Conservation (phyloP, 2,888 invertebrate species). For the Dryobota labecula region DNA sequence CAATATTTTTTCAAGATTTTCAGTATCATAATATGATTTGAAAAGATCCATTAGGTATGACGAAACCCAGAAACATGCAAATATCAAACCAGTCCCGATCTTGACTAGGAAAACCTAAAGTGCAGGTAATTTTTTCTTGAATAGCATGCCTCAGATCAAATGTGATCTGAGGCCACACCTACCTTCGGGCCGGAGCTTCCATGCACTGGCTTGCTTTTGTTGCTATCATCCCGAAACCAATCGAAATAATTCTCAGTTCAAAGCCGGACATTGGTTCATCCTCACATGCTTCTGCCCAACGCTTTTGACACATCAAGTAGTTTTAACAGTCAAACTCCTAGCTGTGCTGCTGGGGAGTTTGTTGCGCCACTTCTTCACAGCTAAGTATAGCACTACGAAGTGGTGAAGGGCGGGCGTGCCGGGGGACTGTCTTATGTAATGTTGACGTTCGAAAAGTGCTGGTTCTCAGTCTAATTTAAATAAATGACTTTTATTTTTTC, state of each 20-base stretch:
- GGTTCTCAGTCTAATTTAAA: too few relatives aligned
- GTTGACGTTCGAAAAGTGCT: too few relatives aligned
- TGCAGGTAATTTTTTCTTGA: conserved; percentile 7
- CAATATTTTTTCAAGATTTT: background rate
- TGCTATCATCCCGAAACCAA: background rate
- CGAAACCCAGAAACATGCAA: background rate
- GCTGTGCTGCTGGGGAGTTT: too few relatives aligned
- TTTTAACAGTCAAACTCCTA: background rate
- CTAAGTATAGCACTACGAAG: too few relatives aligned
- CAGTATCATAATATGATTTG: background rate
- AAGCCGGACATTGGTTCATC: background rate
- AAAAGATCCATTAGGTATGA: background rate
- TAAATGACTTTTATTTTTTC: too few relatives aligned
- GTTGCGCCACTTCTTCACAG: too few relatives aligned
- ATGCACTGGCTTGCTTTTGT: background rate
- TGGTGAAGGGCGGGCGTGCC: too few relatives aligned
- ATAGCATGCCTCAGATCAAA: too few relatives aligned
- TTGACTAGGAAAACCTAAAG: conserved; percentile 3
- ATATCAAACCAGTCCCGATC: background rate
- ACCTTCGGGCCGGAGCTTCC: background rate
- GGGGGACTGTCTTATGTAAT: too few relatives aligned
- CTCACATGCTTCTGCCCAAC: background rate
- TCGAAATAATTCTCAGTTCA: background rate
- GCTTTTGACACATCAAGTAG: background rate
- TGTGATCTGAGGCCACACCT: too few relatives aligned